These are phyloP conservation scores for Euspilapteryx auroguttella DNA, from an alignment of 2,888 invertebrate species.

Conservation along the genomic window DNA sequence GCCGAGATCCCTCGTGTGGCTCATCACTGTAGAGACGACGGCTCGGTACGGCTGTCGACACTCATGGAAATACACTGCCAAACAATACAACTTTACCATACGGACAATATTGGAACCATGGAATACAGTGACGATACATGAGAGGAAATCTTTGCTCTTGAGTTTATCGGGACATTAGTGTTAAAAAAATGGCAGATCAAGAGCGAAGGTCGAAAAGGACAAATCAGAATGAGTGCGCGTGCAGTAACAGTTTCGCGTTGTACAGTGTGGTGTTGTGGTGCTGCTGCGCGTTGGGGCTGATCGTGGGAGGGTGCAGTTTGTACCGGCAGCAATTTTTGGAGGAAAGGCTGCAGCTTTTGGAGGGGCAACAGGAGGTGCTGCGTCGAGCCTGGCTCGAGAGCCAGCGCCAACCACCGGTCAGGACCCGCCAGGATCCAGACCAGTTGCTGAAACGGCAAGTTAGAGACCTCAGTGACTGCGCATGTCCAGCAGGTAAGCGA, in stretches of 20 bases:
- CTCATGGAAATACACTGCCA: no score
- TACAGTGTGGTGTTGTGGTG: constrained; percentile 45
- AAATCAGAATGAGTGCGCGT: not conserved
- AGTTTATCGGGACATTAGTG: no score
- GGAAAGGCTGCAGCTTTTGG: constrained; percentile 31
- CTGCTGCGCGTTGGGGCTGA: constrained; percentile 35
- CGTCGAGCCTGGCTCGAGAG: constrained; percentile 10
- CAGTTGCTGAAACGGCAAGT: constrained; percentile 24
- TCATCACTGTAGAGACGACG: no score
- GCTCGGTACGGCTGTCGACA: no score
- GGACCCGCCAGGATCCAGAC: constrained; percentile 11
- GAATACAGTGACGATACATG: not conserved
- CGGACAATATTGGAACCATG: not conserved
- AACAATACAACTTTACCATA: no score
- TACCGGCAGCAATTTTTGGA: constrained; percentile 40
- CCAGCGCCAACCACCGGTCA: constrained; percentile 13
- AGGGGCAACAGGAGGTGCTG: constrained; percentile 18
- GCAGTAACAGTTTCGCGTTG: constrained; percentile 20
- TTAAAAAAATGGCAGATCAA: constrained; percentile 1
- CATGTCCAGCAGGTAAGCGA: constrained; percentile 45
- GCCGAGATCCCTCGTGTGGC: no score
- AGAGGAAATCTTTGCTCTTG: no score
- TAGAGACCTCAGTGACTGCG: constrained; percentile 40
- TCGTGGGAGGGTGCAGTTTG: constrained; percentile 34
- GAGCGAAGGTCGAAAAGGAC: not conserved